A percentile compares a stretch with the other conserved stretches of the same genome.
Conservation (phyloP, 2,113 vertebrate species). For the Tachysurus vachellii region DNA sequence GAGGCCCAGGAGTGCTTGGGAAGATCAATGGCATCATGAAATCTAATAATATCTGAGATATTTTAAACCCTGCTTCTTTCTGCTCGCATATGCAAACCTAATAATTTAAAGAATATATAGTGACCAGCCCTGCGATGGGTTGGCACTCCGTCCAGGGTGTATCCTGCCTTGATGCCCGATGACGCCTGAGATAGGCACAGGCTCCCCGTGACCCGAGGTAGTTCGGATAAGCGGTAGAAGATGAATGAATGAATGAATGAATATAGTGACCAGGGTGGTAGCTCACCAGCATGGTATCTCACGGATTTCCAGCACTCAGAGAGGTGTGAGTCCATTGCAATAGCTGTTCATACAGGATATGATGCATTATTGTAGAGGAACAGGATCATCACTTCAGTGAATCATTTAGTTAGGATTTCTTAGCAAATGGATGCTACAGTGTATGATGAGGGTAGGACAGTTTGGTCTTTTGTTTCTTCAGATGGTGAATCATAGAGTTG, state of each 20-base stretch:
- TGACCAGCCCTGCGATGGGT: too few species aligned
- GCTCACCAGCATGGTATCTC: background rate
- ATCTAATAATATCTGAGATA: background rate
- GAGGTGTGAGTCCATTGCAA: background rate
- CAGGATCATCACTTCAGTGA: background rate
- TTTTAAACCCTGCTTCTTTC: background rate
- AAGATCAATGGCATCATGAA: constrained; percentile 1
- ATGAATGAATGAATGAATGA: too few species aligned
- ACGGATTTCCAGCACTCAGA: background rate
- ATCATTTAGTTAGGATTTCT: background rate
- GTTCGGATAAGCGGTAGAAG: too few species aligned
- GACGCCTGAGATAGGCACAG: too few species aligned
- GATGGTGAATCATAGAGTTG: background rate
- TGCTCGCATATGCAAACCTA: background rate
- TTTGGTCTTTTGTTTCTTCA: background rate
- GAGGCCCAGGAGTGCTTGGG: background rate
- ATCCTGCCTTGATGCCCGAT: too few species aligned
- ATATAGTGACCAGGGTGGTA: background rate
- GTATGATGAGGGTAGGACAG: background rate
- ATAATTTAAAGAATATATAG: background rate
- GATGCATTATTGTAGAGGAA: background rate
- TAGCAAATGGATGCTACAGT: background rate
- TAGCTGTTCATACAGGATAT: background rate
- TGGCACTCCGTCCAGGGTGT: too few species aligned
- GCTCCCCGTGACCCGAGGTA: too few species aligned